These are phyloP conservation scores for Mythimna lalbum DNA, from an alignment of 2,888 invertebrate species.

Conservation along the genomic window DNA sequence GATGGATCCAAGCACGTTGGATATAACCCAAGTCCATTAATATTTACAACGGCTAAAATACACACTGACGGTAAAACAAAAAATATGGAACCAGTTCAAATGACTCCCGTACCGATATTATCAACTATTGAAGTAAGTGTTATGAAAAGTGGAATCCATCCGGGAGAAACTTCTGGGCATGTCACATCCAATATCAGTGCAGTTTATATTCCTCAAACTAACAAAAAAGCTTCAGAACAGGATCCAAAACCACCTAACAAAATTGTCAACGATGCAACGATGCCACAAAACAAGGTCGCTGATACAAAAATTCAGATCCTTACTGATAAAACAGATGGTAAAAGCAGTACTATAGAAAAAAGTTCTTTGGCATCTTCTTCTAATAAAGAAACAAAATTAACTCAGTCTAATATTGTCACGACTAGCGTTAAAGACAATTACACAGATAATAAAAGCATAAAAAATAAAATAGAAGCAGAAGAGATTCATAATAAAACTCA, in stretches of 20 bases:
- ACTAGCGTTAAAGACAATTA: constrained; percentile 17
- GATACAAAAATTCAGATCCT: constrained; percentile 22
- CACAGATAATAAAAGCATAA: constrained; percentile 18
- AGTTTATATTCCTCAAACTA: constrained; percentile 49
- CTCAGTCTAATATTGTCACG: constrained; percentile 19
- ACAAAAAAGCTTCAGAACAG: constrained; percentile 40
- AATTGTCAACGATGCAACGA: constrained; percentile 14
- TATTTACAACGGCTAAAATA: constrained; percentile 89
- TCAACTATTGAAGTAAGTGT: constrained; percentile 81
- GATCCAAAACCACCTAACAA: constrained; percentile 33
- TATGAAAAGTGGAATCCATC: constrained; percentile 66
- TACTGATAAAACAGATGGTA: constrained; percentile 28
- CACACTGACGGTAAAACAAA: constrained; percentile 81
- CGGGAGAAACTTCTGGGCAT: constrained; percentile 58
- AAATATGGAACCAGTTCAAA: constrained; percentile 82
- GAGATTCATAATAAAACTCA: constrained; percentile 5
- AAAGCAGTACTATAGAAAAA: constrained; percentile 24
- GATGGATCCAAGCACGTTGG: constrained; percentile 73
- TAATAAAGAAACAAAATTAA: constrained; percentile 31
- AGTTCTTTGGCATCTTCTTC: neutral
- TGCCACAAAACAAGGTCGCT: constrained; percentile 19
- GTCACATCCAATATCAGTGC: constrained; percentile 60
- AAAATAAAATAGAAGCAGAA: constrained; percentile 10
- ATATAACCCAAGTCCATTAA: constrained; percentile 79
- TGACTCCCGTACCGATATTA: constrained; percentile 82